Evolutionary conservation across 2,888 invertebrate genomes (phyloP).

Genomic region (Dynastes grantii): DNA sequence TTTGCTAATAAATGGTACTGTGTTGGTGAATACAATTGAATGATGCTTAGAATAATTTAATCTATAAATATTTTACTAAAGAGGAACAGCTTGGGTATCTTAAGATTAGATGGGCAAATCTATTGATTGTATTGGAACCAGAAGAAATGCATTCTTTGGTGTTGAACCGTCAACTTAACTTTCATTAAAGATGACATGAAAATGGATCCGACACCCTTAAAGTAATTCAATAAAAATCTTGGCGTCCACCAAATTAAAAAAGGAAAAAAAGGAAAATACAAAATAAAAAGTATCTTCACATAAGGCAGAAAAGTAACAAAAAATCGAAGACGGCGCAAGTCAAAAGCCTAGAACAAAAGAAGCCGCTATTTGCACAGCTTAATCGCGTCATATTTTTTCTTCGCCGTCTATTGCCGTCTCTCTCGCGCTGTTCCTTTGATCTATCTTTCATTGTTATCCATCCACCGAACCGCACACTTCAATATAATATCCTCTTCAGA

Average conservation of each 20-base stretch:
- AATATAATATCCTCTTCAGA: conserved; percentile 35
- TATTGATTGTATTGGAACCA: too few species aligned
- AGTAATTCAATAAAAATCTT: background rate
- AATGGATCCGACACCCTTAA: background rate
- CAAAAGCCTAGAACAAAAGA: conserved; percentile 42
- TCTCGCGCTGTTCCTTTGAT: background rate
- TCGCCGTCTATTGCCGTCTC: conserved; percentile 5
- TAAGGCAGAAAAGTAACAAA: background rate
- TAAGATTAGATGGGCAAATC: too few species aligned
- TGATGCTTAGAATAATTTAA: too few species aligned
- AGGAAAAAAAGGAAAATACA: background rate
- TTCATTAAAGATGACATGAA: background rate
- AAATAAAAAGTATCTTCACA: background rate
- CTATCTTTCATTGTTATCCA: conserved; percentile 21
- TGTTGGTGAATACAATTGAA: too few species aligned
- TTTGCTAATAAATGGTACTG: too few species aligned
- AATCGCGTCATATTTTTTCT: conserved; percentile 49
- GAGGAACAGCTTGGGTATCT: too few species aligned
- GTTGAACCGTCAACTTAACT: background rate
- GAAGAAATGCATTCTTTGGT: too few species aligned
- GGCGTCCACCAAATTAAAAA: background rate
- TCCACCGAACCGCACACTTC: conserved; percentile 26
- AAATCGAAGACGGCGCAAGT: conserved; percentile 30
- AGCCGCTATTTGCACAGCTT: conserved; percentile 49
- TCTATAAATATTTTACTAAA: too few species aligned